These are phyloP conservation scores for Phortica okadai DNA, from an alignment of 2,888 invertebrate genomes.

Conservation along the genomic window DNA sequence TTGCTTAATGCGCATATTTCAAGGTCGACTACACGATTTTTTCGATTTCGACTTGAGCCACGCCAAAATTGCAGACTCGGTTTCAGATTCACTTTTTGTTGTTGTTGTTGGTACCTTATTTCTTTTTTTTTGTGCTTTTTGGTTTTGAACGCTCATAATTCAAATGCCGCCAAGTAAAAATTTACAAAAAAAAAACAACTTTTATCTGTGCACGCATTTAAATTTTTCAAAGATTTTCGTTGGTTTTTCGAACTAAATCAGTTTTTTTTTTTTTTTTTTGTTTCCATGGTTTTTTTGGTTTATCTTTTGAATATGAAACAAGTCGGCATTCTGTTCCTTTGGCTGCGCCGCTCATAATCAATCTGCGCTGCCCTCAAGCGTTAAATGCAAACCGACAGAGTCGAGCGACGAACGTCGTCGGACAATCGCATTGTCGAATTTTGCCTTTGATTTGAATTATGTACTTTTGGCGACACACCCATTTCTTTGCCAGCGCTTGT, in stretches of 20 bases:
- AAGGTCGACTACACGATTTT: slow-evolving; percentile 52
- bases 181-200: slow-evolving; percentile 41
- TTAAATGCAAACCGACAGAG: slow-evolving; percentile 65
- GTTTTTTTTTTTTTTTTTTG: slow-evolving; percentile 42
- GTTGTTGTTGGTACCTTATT: not conserved
- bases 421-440: not conserved
- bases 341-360: slow-evolving; percentile 54
- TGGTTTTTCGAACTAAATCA: slow-evolving; percentile 5
- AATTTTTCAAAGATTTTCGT: slow-evolving; percentile 39
- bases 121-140: slow-evolving; percentile 31
- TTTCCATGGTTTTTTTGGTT: slow-evolving; percentile 33
- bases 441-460: slow-evolving; percentile 23
- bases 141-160: slow-evolving; percentile 57
- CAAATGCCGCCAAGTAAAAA: slow-evolving; percentile 45
- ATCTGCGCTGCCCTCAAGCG: slow-evolving; percentile 69
- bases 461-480: slow-evolving; percentile 29
- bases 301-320: slow-evolving; percentile 39
- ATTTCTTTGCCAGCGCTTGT: not conserved
- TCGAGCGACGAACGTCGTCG: not conserved
- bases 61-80: slow-evolving; percentile 35
- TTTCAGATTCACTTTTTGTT: slow-evolving; percentile 70
- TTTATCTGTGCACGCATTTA: slow-evolving; percentile 50
- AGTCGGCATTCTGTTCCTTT: not conserved
- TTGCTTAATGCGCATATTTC: slow-evolving; percentile 49
- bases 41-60: not conserved